Conservation (phyloP, 23 tunicate species). For the Ciona savignyi region DNA sequence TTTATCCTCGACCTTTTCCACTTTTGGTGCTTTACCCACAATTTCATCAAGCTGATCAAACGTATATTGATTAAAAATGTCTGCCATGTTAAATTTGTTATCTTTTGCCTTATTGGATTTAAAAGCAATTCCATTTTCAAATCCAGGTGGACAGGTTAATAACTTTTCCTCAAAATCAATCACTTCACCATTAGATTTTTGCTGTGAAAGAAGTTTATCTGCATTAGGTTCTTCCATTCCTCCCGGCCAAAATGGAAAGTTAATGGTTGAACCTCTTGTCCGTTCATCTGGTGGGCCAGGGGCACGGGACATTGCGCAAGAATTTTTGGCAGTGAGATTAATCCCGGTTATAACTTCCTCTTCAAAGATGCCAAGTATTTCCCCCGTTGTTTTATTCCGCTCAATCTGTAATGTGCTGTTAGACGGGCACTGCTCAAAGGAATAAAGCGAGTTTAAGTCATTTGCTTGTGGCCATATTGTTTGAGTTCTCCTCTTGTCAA, state of each 20-base stretch:
- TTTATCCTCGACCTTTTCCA: not conserved
- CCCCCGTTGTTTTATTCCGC: conserved; percentile 54
- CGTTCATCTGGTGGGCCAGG: conserved; percentile 43
- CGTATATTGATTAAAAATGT: conserved; percentile 8
- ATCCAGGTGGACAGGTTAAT: conserved; percentile 65
- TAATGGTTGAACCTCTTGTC: conserved; percentile 38
- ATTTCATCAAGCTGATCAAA: not conserved
- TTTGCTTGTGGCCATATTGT: conserved; percentile 24
- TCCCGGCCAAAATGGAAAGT: conserved; percentile 77
- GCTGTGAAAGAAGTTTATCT: conserved; percentile 7
- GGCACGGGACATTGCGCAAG: conserved; percentile 32
- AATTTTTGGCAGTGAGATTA: conserved; percentile 45
- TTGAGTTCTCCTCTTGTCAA: conserved; percentile 53
- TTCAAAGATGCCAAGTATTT: conserved; percentile 45
- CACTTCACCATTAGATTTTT: not conserved
- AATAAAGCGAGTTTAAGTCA: conserved; percentile 25
- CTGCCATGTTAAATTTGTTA: conserved; percentile 6
- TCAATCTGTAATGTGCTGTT: conserved; percentile 44
- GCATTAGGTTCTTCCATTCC: conserved; percentile 50
- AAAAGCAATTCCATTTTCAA: conserved; percentile 40
- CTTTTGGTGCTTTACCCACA: not conserved
- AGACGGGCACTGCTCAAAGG: conserved; percentile 14
- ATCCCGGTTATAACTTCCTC: conserved; percentile 14
- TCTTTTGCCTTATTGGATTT: conserved; percentile 2
- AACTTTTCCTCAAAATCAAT: conserved; percentile 34